phyloP scores from a whole-genome alignment of 2,888 invertebrate species.

The Dicranocentrus wangi region DNA sequence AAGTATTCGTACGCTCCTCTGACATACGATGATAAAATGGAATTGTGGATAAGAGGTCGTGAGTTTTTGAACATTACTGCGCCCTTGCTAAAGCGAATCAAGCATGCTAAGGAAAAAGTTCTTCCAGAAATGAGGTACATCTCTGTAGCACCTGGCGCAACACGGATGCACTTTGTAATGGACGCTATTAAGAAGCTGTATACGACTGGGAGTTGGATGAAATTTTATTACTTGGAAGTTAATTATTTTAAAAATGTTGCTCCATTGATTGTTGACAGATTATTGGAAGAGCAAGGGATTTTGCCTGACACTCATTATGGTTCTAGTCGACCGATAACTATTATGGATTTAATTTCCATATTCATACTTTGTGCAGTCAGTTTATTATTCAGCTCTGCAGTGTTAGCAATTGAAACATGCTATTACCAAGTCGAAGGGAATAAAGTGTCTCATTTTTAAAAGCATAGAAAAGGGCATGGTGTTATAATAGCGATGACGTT shows the following conservation, averaged over 20 bases:
- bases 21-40: conserved; percentile 39
- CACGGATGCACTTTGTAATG: conserved; percentile 41
- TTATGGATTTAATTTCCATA: background rate
- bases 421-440: too few species aligned
- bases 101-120: conserved; percentile 30
- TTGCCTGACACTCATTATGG: background rate
- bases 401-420: too few species aligned
- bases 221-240: conserved; percentile 35
- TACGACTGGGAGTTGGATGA: conserved; percentile 35
- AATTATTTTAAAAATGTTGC: conserved; percentile 44
- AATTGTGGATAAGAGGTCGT: conserved; percentile 30
- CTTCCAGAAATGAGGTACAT: conserved; percentile 41
- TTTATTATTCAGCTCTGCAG: too few species aligned
- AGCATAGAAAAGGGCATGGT: too few species aligned
- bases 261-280: conserved; percentile 11
- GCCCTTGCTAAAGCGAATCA: background rate
- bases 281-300: background rate
- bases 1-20: background rate
- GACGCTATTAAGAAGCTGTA: conserved; percentile 28
- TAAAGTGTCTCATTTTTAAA: too few species aligned
- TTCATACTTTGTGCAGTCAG: too few species aligned
- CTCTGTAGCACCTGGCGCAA: conserved; percentile 33
- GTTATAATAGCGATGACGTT: too few species aligned
- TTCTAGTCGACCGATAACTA: background rate
- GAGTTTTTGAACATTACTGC: background rate